Percentiles rank a stretch among this genome's conserved stretches.
Conservation (phyloP, 2,113 vertebrate genomes). For the Panthera tigris region DNA sequence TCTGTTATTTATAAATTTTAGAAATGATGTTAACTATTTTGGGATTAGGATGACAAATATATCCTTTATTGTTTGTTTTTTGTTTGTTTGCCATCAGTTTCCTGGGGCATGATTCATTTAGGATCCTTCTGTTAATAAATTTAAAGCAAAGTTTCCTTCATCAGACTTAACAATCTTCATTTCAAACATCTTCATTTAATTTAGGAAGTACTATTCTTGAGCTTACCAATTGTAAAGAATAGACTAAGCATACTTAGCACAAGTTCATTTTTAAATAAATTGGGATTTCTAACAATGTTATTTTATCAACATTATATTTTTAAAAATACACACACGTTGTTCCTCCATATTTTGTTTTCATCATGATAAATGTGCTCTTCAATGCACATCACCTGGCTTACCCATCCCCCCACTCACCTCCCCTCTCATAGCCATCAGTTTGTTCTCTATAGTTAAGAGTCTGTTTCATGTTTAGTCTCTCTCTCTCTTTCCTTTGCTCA, state of each 20-base stretch:
- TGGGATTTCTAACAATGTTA: background rate
- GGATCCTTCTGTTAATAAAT: background rate
- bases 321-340: background rate
- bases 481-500: background rate
- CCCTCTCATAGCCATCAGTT: background rate
- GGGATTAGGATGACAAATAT: background rate
- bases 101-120: background rate
- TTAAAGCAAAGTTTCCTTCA: background rate
- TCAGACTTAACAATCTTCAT: background rate
- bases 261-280: background rate
- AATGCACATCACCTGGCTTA: background rate
- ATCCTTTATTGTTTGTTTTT: background rate
- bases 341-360: background rate
- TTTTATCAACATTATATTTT: background rate
- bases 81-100: background rate
- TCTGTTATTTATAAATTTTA: background rate
- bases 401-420: background rate
- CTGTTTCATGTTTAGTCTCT: background rate
- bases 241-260: background rate
- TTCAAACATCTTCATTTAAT: background rate
- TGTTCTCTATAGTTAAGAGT: background rate
- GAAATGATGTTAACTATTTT: constrained; percentile 1
- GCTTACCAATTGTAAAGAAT: background rate
- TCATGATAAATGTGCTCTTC: background rate
- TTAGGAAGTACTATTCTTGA: background rate